A percentile compares a stretch with the other conserved stretches of the same genome.
phyloP scores from a whole-genome alignment of 2,797 vertebrate species.

The Dryobates pubescens region DNA sequence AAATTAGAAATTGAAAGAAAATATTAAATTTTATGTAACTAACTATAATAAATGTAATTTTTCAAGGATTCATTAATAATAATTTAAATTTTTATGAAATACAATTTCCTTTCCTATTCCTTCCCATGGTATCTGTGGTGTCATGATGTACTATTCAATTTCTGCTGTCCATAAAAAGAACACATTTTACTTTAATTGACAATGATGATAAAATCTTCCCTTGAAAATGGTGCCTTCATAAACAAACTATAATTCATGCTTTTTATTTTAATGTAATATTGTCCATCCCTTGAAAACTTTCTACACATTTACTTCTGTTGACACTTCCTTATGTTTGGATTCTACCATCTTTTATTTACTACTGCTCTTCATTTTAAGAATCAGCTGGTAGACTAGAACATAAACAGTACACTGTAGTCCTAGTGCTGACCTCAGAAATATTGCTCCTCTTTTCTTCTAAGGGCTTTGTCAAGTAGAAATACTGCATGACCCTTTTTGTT shows the following conservation, averaged over 20 bases:
- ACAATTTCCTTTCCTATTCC: not conserved
- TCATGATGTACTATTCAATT: not conserved
- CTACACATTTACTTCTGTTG: not conserved
- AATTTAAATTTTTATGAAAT: not conserved
- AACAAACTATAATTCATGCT: not conserved
- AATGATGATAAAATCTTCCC: not conserved
- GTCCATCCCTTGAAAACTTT: not conserved
- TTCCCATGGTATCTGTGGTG: not conserved
- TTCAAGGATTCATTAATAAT: not conserved
- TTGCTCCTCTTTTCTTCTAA: not conserved
- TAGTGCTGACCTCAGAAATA: not conserved
- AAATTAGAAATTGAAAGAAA: not conserved
- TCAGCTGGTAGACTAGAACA: not conserved
- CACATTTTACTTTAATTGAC: not conserved
- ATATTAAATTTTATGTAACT: not conserved
- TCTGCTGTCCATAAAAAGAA: not conserved
- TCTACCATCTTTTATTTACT: slow-evolving; percentile 29
- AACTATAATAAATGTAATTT: not conserved
- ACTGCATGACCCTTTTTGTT: not conserved
- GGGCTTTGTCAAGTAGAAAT: not conserved
- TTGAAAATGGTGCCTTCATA: not conserved
- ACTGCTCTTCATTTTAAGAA: not conserved
- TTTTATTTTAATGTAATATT: not conserved
- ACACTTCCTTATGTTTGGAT: not conserved
- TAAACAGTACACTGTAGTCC: not conserved